Percentiles rank a stretch among this genome's conserved stretches.
Evolutionary conservation across 2,888 invertebrate genomes (phyloP).

Genomic region (Platypus cylindrus): DNA sequence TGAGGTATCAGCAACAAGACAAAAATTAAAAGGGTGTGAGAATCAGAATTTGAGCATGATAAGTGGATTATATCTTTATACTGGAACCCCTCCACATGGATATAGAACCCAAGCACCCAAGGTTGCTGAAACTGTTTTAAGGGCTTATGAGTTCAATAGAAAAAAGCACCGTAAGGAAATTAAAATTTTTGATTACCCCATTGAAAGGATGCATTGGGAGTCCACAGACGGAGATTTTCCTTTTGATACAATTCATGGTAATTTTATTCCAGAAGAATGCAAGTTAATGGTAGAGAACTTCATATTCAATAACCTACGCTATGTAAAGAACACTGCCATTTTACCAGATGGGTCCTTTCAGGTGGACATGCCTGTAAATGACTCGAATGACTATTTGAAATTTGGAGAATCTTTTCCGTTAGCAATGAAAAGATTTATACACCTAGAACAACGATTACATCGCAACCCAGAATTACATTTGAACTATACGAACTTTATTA

Average conservation of each 20-base stretch:
- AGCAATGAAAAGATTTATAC: too few species aligned
- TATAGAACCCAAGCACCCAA: slow-evolving; percentile 22
- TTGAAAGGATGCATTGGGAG: slow-evolving; percentile 17
- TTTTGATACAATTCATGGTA: slow-evolving; percentile 17
- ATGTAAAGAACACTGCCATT: too few species aligned
- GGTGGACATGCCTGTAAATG: too few species aligned
- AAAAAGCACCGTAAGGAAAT: slow-evolving; percentile 11
- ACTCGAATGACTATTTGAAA: too few species aligned
- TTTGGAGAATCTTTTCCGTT: too few species aligned
- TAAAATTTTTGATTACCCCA: slow-evolving; percentile 1
- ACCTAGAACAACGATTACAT: too few species aligned
- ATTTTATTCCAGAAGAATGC: slow-evolving; percentile 15
- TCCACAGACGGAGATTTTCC: slow-evolving; percentile 15
- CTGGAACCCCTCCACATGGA: slow-evolving; percentile 20
- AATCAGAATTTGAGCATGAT: not conserved
- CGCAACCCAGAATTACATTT: too few species aligned
- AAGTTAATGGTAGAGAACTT: slow-evolving; percentile 13
- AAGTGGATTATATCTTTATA: slow-evolving; percentile 10
- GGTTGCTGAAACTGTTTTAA: slow-evolving; percentile 19
- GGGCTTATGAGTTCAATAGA: slow-evolving; percentile 17
- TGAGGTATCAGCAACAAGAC: not conserved
- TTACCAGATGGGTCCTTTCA: too few species aligned
- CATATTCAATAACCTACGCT: too few species aligned
- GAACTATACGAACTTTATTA: too few species aligned
- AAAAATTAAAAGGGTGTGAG: not conserved